Percentiles rank a stretch among this genome's conserved stretches.
phyloP scores from a whole-genome alignment of 2,888 invertebrate species.

The Automeris io region DNA sequence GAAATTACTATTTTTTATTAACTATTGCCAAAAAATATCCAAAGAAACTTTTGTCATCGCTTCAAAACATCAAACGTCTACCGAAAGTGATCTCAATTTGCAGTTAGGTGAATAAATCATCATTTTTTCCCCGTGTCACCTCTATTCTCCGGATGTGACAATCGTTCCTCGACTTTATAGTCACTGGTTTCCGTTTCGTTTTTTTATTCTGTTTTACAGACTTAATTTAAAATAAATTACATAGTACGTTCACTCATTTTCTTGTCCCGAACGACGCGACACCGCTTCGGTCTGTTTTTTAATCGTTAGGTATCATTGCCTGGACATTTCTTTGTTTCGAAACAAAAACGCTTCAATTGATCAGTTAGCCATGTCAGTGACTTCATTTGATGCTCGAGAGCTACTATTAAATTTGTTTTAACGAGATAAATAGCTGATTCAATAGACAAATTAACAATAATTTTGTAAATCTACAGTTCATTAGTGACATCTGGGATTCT shows the following conservation, averaged over 20 bases:
- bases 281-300: conserved; percentile 1
- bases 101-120: conserved; percentile 50
- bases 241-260: conserved; percentile 44
- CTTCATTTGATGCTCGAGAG: conserved; percentile 22
- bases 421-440: conserved; percentile 65
- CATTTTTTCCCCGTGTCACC: conserved; percentile 20
- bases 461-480: too few relatives aligned
- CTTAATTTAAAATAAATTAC: conserved; percentile 62
- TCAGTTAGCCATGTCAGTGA: conserved; percentile 17
- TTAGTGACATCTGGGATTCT: too few relatives aligned
- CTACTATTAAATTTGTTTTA: conserved; percentile 66
- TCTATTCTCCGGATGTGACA: conserved; percentile 50
- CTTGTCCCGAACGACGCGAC: conserved; percentile 19
- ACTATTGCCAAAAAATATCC: too few relatives aligned
- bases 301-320: conserved; percentile 2
- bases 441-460: too few relatives aligned
- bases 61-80: too few relatives aligned
- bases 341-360: conserved; percentile 39
- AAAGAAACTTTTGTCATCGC: too few relatives aligned
- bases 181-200: conserved; percentile 31
- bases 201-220: conserved; percentile 37
- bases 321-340: conserved; percentile 15
- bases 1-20: too few relatives aligned
- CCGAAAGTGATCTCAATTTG: conserved; percentile 41
- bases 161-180: conserved; percentile 24